Evolutionary conservation across 2,113 vertebrate species (phyloP), one percentile per base, ranked within the genome.

Genomic region (Symphodus melops): DNA sequence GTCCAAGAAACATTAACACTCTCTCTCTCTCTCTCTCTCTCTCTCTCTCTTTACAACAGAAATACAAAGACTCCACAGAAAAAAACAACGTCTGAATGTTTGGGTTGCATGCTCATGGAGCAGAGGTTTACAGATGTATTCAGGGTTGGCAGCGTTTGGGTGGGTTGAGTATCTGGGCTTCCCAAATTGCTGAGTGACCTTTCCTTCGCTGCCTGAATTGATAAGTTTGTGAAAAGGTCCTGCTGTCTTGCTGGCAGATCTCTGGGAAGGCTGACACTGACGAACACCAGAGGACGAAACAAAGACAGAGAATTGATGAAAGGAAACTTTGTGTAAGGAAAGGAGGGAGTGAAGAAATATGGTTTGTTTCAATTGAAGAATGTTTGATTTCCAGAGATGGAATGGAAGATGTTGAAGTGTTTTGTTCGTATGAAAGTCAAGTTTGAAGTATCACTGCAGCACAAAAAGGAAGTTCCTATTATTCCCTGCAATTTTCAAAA

Each of bases 151-250:
- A 58, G 54, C 7, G 5, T 58, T 60, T 39, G 19, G 60, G 72
- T 60, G 9, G 57, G 60, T 48, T 51, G 59, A 10, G 9, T 58
- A 56, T 59, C 28, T 11, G 2, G 46, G 23, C 39, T 4, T 56
- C 55, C 65, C 51, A 23, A 51, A 75, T 76, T 37, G 54, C 67
- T 21, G 64, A 16, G 68, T 79, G 84, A 90, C 87, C 88, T 90
- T 91, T 89, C 54, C 37, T 28, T 72, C 10, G 28, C 8, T 16
- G 20, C 33, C 60, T 57, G 65, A 62, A 82, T 73, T 85, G 84
- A 88, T 69, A 68, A 72, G 68, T 70, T 82, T 68, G 74, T 88
- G 83, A 81, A 89, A 91, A 88, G 78, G 82, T 82, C 67, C 67
- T 1, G 68, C 66, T 64, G 56, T 39, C 53, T 63, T 41, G 42